These are phyloP conservation scores for Sinotaia quadrata DNA, from an alignment of 2,888 invertebrate species.

Conservation along the genomic window DNA sequence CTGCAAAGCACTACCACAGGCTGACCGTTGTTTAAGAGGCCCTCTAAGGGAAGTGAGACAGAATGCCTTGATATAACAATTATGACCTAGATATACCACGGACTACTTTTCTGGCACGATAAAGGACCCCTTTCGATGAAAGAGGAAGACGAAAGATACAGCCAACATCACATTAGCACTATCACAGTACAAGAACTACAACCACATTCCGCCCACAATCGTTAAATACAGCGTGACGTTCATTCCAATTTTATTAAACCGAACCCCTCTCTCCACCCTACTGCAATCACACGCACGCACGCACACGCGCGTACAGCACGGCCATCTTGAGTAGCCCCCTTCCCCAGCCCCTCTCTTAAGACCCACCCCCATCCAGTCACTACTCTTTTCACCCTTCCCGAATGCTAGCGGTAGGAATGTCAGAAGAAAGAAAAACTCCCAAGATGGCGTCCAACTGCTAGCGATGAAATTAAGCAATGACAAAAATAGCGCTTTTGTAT, in stretches of 20 bases:
- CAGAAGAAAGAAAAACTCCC: neutral
- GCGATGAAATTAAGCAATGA: too few species aligned
- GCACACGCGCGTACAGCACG: neutral
- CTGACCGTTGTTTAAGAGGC: constrained; percentile 16
- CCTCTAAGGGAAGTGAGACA: constrained; percentile 20
- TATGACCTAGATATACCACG: constrained; percentile 27
- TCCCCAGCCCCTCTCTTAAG: neutral
- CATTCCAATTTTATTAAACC: neutral
- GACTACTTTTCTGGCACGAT: constrained; percentile 27
- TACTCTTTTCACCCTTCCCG: neutral
- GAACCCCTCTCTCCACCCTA: neutral
- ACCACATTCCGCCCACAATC: neutral
- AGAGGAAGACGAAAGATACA: neutral
- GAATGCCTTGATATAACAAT: constrained; percentile 27
- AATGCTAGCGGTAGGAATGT: neutral
- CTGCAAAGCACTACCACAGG: neutral
- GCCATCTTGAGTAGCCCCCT: neutral
- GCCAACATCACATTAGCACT: neutral
- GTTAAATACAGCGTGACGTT: neutral
- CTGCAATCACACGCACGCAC: neutral
- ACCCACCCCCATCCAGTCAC: neutral
- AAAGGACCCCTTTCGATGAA: constrained; percentile 13
- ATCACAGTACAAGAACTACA: neutral
- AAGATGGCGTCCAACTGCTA: neutral
- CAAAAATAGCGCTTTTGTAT: too few species aligned